Base-by-base conservation (phyloP, 2,797 vertebrate genomes). In the Mastacembelus armatus region DNA sequence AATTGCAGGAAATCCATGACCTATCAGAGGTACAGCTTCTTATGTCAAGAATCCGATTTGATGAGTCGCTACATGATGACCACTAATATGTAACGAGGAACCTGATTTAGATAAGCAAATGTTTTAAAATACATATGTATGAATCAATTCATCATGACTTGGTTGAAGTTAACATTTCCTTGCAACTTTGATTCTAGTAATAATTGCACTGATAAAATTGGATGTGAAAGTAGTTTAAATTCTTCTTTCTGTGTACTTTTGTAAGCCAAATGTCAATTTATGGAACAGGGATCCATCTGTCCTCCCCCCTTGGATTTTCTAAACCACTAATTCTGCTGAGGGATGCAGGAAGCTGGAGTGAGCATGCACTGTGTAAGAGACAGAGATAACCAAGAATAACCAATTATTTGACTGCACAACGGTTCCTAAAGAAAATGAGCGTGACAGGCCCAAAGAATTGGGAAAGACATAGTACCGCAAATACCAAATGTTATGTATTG, bases 21-120 rank as follows among this genome's bases (percentile, higher is more conserved):
- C 48, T 35, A 4, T 22, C 32, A 63, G 45, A 42, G 47, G 61
- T 10, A 26, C 10, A 60, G 6, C 26, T 10, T 33, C 42, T 49
- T 33, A 36, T 62, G 42, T 47, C 35, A 9, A 40, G 26, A 60
- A 19, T 33, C 52, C n/a, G 19, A 27, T 35, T 64, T 18, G 61
- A 70, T 75, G 81, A 67, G 61, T 67, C 68, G 65, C 55, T 51
- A 14, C 42, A 21, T 43, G 16, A 73, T 36, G 24, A 39, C 24
- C n/a, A 26, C 19, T 30, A 11, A 43, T 35, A 22, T 51, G 29
- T 38, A 63, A 48, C 55, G 61, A 47, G 8, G 26, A 33, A 12
- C 15, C 52, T 60, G 61, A 21, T 54, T 67, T 26, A 26, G 14
- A 49, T 24, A 35, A 35, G 26, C 43, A 22, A 27, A 32, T 39